These are phyloP conservation scores for Marmota flaviventris DNA, from an alignment of 2,113 vertebrate genomes.

Conservation along the genomic window DNA sequence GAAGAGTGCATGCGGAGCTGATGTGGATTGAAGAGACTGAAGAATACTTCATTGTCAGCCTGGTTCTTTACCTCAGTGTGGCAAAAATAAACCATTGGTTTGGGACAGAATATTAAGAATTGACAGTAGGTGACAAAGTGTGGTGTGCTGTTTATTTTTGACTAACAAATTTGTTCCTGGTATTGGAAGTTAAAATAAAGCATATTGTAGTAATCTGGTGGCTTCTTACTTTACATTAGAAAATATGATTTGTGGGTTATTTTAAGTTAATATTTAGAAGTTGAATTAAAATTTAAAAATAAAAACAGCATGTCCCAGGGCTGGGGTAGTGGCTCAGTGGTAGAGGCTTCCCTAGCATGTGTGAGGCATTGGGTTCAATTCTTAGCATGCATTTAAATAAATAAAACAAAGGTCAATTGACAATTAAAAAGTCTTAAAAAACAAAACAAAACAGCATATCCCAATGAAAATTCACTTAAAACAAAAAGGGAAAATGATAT, in stretches of 20 bases:
- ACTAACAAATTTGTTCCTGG: neutral
- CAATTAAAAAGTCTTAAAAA: neutral
- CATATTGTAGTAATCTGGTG: neutral
- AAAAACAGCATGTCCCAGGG: neutral
- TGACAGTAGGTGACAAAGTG: neutral
- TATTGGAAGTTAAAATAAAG: conserved; percentile 68
- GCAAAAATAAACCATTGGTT: conserved; percentile 87
- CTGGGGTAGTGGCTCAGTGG: too few species aligned
- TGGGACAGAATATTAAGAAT: conserved; percentile 85
- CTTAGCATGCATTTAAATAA: too few species aligned
- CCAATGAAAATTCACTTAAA: neutral
- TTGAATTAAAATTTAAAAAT: neutral
- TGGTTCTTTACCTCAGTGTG: conserved; percentile 86
- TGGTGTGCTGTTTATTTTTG: neutral
- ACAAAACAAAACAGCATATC: too few species aligned
- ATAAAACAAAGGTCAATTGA: too few species aligned
- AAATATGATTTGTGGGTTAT: neutral
- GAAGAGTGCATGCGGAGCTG: conserved; percentile 84
- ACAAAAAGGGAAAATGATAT: neutral
- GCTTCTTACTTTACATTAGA: conserved; percentile 37
- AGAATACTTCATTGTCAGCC: conserved; percentile 86
- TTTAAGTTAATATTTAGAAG: neutral
- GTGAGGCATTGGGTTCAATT: too few species aligned
- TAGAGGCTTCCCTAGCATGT: too few species aligned
- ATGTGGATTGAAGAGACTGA: conserved; percentile 85